A percentile compares a stretch with the other conserved stretches of the same genome.
phyloP scores from a whole-genome alignment of 2,888 invertebrate genomes.

The Dendrolimus houi region DNA sequence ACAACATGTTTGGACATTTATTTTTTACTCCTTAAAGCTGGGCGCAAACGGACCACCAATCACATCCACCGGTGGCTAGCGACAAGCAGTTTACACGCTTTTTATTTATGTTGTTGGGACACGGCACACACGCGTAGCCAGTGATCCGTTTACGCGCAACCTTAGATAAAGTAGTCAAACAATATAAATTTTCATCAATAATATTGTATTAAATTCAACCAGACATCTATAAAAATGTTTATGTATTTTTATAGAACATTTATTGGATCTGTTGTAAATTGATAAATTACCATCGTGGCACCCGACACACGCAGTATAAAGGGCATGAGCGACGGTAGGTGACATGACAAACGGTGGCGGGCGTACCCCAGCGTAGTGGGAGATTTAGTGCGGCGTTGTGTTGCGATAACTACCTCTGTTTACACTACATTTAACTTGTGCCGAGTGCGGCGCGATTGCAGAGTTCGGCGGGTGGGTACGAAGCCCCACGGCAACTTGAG shows the following conservation, averaged over 20 bases:
- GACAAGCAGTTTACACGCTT: too few species aligned
- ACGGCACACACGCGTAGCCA: too few species aligned
- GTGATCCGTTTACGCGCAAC: too few species aligned
- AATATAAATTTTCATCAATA: too few species aligned
- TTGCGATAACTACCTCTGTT: conserved; percentile 66
- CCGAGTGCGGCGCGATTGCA: conserved; percentile 36
- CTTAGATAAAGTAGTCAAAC: too few species aligned
- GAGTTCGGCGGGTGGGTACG: conserved; percentile 20
- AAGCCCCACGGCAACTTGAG: conserved; percentile 30
- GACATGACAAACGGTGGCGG: conserved; percentile 50
- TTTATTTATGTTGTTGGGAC: too few species aligned
- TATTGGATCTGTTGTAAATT: conserved; percentile 12
- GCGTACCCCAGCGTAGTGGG: conserved; percentile 30
- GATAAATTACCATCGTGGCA: conserved; percentile 30
- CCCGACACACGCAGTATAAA: conserved; percentile 23
- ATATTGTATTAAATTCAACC: too few species aligned
- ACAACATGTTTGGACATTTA: too few species aligned
- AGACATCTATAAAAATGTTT: not conserved
- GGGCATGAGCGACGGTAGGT: conserved; percentile 40
- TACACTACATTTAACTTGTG: conserved; percentile 70
- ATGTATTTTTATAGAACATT: conserved; percentile 4
- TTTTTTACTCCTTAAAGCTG: too few species aligned
- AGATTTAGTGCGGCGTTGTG: conserved; percentile 58
- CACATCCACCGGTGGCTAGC: too few species aligned
- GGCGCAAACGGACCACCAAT: too few species aligned